These are phyloP conservation scores for Penelope pileata DNA, from an alignment of 2,113 vertebrate genomes.

Conservation along the genomic window DNA sequence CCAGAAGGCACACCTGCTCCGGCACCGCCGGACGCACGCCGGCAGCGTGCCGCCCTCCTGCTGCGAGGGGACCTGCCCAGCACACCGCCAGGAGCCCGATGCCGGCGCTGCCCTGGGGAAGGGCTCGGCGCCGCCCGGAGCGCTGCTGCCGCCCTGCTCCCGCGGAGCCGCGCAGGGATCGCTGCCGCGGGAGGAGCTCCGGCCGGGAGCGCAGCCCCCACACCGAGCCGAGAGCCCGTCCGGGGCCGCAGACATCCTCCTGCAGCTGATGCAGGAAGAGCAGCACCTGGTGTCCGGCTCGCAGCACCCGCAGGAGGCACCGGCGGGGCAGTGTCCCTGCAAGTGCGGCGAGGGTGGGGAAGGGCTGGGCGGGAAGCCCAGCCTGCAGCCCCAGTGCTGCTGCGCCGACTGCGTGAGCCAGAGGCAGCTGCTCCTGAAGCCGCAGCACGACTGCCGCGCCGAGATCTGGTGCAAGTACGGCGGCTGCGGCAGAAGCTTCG, in stretches of 20 bases:
- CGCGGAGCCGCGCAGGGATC: neutral
- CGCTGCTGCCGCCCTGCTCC: conserved; percentile 5
- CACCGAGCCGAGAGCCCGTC: neutral
- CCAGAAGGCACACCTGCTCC: conserved; percentile 61
- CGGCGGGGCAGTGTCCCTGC: neutral
- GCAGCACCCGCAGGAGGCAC: neutral
- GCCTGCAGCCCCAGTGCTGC: neutral
- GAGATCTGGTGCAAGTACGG: conserved; percentile 16
- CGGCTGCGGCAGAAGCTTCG: neutral
- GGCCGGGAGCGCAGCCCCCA: neutral
- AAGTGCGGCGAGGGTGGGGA: neutral
- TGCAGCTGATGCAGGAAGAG: conserved; percentile 34
- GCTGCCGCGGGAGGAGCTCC: neutral
- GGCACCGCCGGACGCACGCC: conserved; percentile 69
- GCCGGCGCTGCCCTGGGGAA: neutral
- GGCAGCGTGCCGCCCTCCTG: conserved; percentile 7
- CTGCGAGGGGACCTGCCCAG: neutral
- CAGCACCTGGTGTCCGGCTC: neutral
- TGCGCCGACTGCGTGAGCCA: neutral
- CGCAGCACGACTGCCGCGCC: neutral
- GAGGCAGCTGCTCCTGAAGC: neutral
- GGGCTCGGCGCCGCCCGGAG: neutral
- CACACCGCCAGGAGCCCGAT: accelerated
- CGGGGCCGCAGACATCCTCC: neutral
- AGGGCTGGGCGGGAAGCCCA: neutral